phyloP scores from a whole-genome alignment of 2,113 vertebrate genomes.

The Heterotis niloticus region DNA sequence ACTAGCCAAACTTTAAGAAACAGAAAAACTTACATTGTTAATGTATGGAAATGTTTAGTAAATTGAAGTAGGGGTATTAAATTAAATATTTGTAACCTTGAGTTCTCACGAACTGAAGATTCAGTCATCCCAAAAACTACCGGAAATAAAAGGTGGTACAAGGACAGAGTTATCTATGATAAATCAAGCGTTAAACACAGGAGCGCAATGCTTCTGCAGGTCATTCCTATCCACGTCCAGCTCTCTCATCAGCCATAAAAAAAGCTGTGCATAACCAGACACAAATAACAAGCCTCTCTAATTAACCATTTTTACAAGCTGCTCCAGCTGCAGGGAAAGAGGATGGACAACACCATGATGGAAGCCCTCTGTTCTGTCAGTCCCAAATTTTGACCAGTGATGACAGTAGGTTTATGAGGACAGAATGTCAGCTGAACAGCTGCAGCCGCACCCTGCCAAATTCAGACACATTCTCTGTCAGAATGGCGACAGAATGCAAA shows the following conservation, averaged over 20 bases:
- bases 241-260: slow-evolving; percentile 1
- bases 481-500: no score
- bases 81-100: no score
- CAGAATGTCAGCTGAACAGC: not conserved
- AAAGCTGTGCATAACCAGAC: slow-evolving; percentile 13
- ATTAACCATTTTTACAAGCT: slow-evolving; percentile 24
- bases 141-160: no score
- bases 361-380: not conserved
- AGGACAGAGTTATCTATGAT: no score
- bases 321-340: slow-evolving; percentile 1
- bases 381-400: not conserved
- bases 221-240: not conserved
- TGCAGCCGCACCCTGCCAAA: not conserved
- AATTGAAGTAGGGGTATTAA: no score
- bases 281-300: slow-evolving; percentile 10
- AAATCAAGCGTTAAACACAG: no score
- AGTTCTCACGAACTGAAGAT: no score
- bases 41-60: no score
- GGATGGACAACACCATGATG: not conserved
- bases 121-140: no score
- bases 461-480: not conserved
- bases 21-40: no score
- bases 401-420: not conserved
- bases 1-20: no score
- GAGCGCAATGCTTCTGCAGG: no score